Conservation (phyloP, 2,888 invertebrate species). For the Anorthoa munda region DNA sequence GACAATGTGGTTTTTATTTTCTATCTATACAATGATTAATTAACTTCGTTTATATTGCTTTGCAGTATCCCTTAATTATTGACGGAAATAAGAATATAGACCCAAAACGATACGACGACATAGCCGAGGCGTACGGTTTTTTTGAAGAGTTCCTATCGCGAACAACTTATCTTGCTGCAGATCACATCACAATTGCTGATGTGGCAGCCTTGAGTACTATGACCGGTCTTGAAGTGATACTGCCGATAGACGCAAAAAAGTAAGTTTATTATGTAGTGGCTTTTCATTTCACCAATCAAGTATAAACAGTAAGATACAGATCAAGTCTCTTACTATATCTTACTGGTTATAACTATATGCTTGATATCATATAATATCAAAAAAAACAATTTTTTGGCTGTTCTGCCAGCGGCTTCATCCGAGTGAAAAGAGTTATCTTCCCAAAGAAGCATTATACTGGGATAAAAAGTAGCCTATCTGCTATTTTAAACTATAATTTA, state of each 20-base stretch:
- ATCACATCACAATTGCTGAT: conserved; percentile 44
- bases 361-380: no score
- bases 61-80: conserved; percentile 15
- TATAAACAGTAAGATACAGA: no score
- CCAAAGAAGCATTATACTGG: no score
- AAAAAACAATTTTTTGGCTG: no score
- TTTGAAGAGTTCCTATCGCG: conserved; percentile 40
- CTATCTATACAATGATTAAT: neutral
- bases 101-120: conserved; percentile 22
- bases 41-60: neutral
- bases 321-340: neutral
- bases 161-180: conserved; percentile 33
- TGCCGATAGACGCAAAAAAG: conserved; percentile 34
- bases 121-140: conserved; percentile 37
- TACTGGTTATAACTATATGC: neutral
- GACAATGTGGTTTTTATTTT: neutral
- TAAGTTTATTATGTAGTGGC: conserved; percentile 22
- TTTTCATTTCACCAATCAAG: neutral
- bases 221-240: conserved; percentile 9
- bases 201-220: conserved; percentile 24
- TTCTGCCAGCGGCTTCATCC: no score
- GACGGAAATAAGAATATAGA: conserved; percentile 24
- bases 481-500: no score
- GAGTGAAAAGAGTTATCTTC: no score
- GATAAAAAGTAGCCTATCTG: no score